Base-by-base conservation (phyloP, 2,888 invertebrate genomes). In the Allolobophora icterica region DNA sequence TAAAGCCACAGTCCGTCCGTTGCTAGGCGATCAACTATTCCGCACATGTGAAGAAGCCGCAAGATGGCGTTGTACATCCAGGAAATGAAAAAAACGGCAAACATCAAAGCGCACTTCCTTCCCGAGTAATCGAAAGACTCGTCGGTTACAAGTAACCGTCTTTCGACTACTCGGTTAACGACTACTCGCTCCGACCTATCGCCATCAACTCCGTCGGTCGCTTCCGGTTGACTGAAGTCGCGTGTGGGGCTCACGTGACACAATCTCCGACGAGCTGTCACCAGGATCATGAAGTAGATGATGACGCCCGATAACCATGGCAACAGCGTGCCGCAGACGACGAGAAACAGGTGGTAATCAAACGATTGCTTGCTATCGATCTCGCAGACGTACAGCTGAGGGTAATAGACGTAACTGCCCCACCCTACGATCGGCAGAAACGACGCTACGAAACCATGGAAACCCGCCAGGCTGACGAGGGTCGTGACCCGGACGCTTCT, bases 371-470 rank as follows among this genome's bases (percentile, higher is more conserved):
- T 30, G 71, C 30, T n/a, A n/a, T 71, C n/a, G 71, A 71, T 71
- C 71, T 71, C 71, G 71, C 71, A 71, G 71, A 71, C 71, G 71
- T n/a, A 71, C 71, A 71, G n/a, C 30, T 71, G 71, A 71, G 71
- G 71, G n/a, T 71, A 17, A 11, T 71, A 71, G 30, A 4, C 71
- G n/a, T 71, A 71, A 8, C n/a, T n/a, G 8, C 71, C 71, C 71
- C 71, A 71, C 0, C 71, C 71, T 30, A n/a, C n/a, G n/a, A 71
- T 71, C 11, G 71, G 71, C 71, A 71, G 71, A 71, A 71, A 71
- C n/a, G 71, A 71, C 71, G 71, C n/a, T n/a, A 71, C 71, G 71
- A 71, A 71, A 71, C 71, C 71, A 71, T 71, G n/a, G n/a, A 71
- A 71, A 71, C 71, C 71, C 30, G 71, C 71, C 71, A n/a, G 0